Evolutionary conservation across 2,113 vertebrate genomes (phyloP), one percentile per base, ranked within the genome.

Genomic region (Lophotis ruficrista): DNA sequence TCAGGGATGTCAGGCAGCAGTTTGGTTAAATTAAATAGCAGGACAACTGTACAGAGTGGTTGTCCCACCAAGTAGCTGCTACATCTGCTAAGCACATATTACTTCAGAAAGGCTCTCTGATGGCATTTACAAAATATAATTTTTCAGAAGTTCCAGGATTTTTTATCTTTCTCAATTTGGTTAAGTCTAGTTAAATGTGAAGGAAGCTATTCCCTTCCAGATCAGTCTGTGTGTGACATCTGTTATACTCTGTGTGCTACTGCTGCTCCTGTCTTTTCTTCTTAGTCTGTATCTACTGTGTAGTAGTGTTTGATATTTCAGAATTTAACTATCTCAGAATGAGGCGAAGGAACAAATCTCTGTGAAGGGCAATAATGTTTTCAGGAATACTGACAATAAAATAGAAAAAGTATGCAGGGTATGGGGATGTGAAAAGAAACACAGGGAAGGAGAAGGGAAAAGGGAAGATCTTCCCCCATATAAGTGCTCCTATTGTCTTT

Each of bases 401-500:
- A 56, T 19, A 58, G 14, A 62, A 79, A 61, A 56, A 43, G 0
- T 47, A 15, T 43, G 6, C 9, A 41, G 13, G 20, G 6, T 30
- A 41, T n/a, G 27, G 15, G 11, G 3, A 35, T 35, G 15, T 35
- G 33, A 62, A 79, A 71, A 51, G 25, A 45, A 75, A 68, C 22
- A 62, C 5, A 12, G 7, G 2, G 16, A 66, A 54, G 30, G 12
- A 70, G 14, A 81, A 70, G 12, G 17, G 8, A 9, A 91, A 75
- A 4, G 7, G 6, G 17, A 30, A 75, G 33, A 56, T 37, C 2
- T 50, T 53, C 25, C 23, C 6, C 20, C 27, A 19, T 48, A 51
- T 24, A 64, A 47, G 7, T 43, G 15, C 0, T 72, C 15, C 10
- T 50, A 3, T 4, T 37, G 4, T 16, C 5, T n/a, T 69, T 2